A percentile compares a stretch with the other conserved stretches of the same genome.
phyloP scores from a whole-genome alignment of 2,797 vertebrate species.

The Discoglossus pictus region DNA sequence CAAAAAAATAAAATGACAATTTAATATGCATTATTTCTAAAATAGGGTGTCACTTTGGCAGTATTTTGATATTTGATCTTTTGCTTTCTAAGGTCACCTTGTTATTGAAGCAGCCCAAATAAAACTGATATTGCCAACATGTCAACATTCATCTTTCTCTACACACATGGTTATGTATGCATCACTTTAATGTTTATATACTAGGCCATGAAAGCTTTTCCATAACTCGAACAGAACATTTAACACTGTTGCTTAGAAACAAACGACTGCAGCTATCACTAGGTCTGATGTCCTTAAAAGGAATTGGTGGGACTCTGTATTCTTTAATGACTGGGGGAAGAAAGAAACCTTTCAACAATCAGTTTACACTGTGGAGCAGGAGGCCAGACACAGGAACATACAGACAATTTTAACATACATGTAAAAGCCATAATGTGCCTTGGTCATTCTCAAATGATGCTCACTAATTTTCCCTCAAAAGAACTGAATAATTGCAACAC shows the following conservation, averaged over 20 bases:
- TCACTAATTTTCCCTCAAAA: no score
- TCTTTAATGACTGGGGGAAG: background rate
- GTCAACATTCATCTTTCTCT: background rate
- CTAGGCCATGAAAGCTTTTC: constrained; percentile 6
- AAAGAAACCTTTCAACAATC: background rate
- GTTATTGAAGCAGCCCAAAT: no score
- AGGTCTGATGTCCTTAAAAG: constrained; percentile 17
- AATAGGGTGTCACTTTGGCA: no score
- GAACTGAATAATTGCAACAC: no score
- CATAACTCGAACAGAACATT: background rate
- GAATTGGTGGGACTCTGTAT: constrained; percentile 6
- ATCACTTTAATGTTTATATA: constrained; percentile 9
- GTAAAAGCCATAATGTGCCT: no score
- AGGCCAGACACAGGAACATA: background rate
- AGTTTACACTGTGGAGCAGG: background rate
- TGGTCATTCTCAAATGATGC: no score
- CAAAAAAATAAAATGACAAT: no score
- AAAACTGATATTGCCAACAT: no score
- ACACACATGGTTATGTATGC: background rate
- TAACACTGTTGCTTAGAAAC: constrained; percentile 18
- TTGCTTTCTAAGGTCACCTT: no score
- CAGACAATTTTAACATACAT: no score
- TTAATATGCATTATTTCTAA: no score
- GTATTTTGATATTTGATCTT: no score
- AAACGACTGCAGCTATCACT: constrained; percentile 2